Percentiles rank a stretch among this genome's conserved stretches.
Evolutionary conservation across 2,888 invertebrate species (phyloP).

Genomic region (Lasioglossum morio): DNA sequence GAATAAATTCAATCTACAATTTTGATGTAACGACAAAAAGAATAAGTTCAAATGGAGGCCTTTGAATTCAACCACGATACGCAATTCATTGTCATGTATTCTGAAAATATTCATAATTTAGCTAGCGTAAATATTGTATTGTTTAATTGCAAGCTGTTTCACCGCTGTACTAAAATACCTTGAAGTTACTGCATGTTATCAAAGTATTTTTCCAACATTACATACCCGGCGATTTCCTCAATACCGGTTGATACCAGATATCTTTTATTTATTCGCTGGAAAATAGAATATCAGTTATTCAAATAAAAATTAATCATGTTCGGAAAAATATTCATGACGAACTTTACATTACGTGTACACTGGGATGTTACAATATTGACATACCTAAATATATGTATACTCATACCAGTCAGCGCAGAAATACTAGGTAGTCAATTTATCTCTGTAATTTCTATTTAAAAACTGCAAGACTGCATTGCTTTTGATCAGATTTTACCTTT

Average conservation of each 20-base stretch:
- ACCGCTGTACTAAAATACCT: neutral
- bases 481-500: neutral
- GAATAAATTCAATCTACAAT: too few relatives aligned
- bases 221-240: neutral
- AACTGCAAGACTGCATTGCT: neutral
- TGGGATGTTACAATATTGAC: neutral
- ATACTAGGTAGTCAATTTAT: neutral
- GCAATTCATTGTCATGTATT: neutral
- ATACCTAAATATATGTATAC: neutral
- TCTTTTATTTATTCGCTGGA: neutral
- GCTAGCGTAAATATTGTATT: neutral
- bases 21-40: neutral
- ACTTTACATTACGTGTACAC: neutral
- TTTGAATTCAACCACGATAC: neutral
- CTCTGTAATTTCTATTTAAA: neutral
- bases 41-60: neutral
- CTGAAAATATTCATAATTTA: neutral
- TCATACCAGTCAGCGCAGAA: neutral
- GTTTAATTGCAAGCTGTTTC: neutral
- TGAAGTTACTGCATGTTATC: neutral
- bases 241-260: neutral
- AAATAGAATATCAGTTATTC: neutral
- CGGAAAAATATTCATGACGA: neutral
- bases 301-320: neutral
- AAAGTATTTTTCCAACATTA: neutral